phyloP scores from a whole-genome alignment of 2,888 invertebrate species.

The Phaonia tiefii region DNA sequence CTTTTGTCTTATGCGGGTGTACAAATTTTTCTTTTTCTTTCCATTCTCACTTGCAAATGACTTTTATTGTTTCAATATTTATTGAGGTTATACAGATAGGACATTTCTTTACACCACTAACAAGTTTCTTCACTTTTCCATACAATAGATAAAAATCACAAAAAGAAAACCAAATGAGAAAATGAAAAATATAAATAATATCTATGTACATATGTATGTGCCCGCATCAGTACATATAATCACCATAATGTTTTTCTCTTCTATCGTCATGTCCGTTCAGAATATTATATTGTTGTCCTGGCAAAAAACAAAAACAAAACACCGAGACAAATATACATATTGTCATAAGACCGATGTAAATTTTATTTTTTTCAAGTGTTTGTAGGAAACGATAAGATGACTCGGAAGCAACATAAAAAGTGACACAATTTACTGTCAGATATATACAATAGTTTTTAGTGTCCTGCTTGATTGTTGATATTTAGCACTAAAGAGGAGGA shows the following conservation, averaged over 20 bases:
- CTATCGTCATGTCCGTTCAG: background rate
- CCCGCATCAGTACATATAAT: background rate
- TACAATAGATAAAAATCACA: background rate
- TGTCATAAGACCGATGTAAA: conserved; percentile 11
- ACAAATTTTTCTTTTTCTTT: no score
- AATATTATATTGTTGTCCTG: conserved; percentile 1
- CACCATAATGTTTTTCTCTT: background rate
- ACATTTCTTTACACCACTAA: background rate
- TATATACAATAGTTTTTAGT: conserved; percentile 1
- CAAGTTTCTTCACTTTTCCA: background rate
- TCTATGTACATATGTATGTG: conserved; percentile 9
- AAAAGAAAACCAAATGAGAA: background rate
- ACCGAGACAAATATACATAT: conserved; percentile 9
- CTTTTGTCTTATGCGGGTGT: no score
- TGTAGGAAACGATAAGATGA: background rate
- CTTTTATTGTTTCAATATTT: conserved; percentile 40
- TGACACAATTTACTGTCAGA: conserved; percentile 3
- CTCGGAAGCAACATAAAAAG: background rate
- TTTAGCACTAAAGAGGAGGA: background rate
- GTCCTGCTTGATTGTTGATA: background rate
- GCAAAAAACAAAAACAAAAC: background rate
- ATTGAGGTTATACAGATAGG: conserved; percentile 22
- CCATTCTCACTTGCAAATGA: background rate
- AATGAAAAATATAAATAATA: background rate
- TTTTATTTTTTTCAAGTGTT: background rate